Conservation (phyloP, 2,888 invertebrate species). For the Mimumesa dahlbomi region DNA sequence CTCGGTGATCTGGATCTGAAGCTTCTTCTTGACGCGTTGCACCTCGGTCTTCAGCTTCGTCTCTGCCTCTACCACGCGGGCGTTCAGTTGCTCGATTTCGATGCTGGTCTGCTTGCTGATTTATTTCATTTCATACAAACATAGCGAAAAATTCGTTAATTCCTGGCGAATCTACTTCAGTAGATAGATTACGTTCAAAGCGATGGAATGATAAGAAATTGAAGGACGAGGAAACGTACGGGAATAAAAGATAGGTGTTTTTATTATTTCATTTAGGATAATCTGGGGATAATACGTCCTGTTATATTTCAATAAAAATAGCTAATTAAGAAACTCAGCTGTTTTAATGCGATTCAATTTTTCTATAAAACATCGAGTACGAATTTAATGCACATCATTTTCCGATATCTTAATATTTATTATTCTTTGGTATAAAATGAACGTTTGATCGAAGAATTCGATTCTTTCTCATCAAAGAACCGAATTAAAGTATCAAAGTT, state of each 20-base stretch:
- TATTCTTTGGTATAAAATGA: no score
- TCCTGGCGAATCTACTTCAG: neutral
- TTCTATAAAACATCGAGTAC: conserved; percentile 7
- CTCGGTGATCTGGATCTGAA: conserved; percentile 98
- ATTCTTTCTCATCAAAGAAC: conserved; percentile 17
- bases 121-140: conserved; percentile 43
- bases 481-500: conserved; percentile 7
- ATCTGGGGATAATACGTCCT: no score
- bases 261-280: no score
- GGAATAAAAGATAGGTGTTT: neutral
- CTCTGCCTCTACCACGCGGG: conserved; percentile 97
- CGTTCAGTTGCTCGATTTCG: conserved; percentile 97
- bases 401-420: no score
- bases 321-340: no score
- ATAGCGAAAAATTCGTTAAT: conserved; percentile 8
- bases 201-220: neutral
- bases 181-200: neutral
- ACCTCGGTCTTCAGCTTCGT: conserved; percentile 97
- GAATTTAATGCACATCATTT: conserved; percentile 5
- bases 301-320: no score
- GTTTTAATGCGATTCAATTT: no score
- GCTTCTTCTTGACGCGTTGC: conserved; percentile 98
- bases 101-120: conserved; percentile 97
- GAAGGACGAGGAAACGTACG: neutral
- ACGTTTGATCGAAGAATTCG: no score